Evolutionary conservation across 2,113 vertebrate genomes (phyloP).

Genomic region (Poeciliopsis prolifica): DNA sequence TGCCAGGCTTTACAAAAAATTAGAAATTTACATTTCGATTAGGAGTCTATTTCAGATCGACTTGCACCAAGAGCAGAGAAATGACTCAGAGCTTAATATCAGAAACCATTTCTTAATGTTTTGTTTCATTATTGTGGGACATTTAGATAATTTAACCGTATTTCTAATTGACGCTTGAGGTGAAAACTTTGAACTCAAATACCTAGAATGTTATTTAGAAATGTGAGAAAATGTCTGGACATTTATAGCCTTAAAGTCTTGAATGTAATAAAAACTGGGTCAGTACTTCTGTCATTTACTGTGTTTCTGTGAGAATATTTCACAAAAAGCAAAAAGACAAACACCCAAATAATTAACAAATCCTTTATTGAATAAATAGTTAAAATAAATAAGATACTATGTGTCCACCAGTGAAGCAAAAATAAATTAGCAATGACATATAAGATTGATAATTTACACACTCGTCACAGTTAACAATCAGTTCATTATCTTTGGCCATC

Average conservation of each 20-base stretch:
- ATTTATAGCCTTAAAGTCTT: not conserved
- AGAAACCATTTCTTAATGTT: not conserved
- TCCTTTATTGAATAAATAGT: constrained; percentile 78
- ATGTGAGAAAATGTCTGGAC: not conserved
- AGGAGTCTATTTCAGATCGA: not conserved
- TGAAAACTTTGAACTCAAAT: no score
- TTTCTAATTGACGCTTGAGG: no score
- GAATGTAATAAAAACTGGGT: not conserved
- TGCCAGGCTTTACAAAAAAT: not conserved
- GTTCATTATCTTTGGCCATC: constrained; percentile 78
- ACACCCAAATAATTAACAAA: constrained; percentile 53
- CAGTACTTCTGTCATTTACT: not conserved
- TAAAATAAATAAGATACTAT: constrained; percentile 84
- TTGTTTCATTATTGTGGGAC: no score
- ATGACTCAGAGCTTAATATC: not conserved
- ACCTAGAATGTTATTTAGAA: no score
- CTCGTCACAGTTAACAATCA: constrained; percentile 66
- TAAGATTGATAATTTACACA: constrained; percentile 50
- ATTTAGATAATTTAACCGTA: no score
- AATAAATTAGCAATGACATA: constrained; percentile 77
- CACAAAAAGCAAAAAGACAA: not conserved
- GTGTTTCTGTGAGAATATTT: not conserved
- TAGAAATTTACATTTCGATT: not conserved
- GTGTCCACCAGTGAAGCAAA: constrained; percentile 71
- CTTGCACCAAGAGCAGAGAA: not conserved